Evolutionary conservation across 2,797 vertebrate genomes (phyloP).

Genomic region (Cyclopterus lumpus): DNA sequence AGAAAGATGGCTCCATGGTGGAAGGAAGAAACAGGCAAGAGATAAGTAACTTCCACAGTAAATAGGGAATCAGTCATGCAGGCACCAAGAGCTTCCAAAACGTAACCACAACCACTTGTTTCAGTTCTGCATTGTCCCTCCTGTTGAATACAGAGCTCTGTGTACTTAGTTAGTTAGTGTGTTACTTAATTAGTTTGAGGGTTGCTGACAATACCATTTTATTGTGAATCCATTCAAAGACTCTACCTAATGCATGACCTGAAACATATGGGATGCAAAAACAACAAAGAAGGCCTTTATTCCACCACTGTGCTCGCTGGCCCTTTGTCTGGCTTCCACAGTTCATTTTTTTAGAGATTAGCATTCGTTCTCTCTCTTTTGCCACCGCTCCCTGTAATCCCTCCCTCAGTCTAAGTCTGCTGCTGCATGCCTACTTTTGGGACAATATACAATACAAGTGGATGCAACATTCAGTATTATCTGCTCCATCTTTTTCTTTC

Average conservation of each 20-base stretch:
- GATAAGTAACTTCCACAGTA: conserved; percentile 40
- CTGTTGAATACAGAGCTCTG: conserved; percentile 7
- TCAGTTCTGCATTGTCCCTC: conserved; percentile 32
- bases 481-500: conserved; percentile 5
- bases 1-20: conserved; percentile 16
- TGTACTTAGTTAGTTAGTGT: no score
- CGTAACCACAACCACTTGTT: conserved; percentile 47
- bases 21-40: conserved; percentile 23
- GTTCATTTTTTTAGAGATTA: conserved; percentile 38
- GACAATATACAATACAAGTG: conserved; percentile 43
- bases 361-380: conserved; percentile 45
- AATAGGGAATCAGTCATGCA: conserved; percentile 53
- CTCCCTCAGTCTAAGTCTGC: conserved; percentile 25
- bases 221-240: conserved; percentile 51
- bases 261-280: conserved; percentile 35
- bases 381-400: conserved; percentile 37
- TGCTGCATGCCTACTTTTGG: conserved; percentile 33
- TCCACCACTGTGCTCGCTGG: conserved; percentile 21
- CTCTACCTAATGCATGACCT: conserved; percentile 28
- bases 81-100: conserved; percentile 49
- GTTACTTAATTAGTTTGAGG: conserved; percentile 59
- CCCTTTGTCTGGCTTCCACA: conserved; percentile 51
- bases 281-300: conserved; percentile 31
- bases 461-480: conserved; percentile 25
- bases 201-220: conserved; percentile 54